Evolutionary conservation across 2,113 vertebrate species (phyloP), one percentile per base, ranked within the genome.

Genomic region (Eolophus roseicapilla): DNA sequence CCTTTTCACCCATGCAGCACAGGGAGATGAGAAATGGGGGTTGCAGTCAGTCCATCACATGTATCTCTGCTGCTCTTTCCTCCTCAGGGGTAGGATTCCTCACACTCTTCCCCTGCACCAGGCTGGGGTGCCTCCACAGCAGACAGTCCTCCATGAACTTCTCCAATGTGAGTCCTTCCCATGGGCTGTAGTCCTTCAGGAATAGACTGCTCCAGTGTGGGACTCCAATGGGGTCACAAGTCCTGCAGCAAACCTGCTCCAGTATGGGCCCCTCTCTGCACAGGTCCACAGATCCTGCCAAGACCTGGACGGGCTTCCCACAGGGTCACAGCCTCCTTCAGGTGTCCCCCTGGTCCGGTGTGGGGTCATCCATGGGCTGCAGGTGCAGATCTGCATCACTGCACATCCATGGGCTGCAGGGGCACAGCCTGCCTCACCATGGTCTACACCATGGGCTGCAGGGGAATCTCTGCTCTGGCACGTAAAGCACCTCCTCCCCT

Each of bases 331-430:
- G 19, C 6, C 16, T 71, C 43, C 23, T 43, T 82, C 9, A 23
- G 27, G 3, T 1, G 5, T 19, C 7, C 11, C 20, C 2, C 18
- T 60, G 16, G 16, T 35, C 39, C 0, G 1, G 7, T 1, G 0
- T 2, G 2, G 15, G 3, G 6, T 29, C 19, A 17, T 23, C 11
- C 47, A 4, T 0, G 0, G 44, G 16, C 6, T 49, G 18, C 27
- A 16, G 64, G 8, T 81, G 25, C 16, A 44, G 37, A 7, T 59
- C 24, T 75, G 27, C 17, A n/a, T 13, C 18, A 31, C 3, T 57
- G 13, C 13, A 59, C 8, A 7, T 46, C 17, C 17, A 20, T 20
- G 19, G 14, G 6, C 13, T 84, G 6, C 62, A 5, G 44, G 9
- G 5, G 4, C 1, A 59, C 33, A 63, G 6, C 11, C 10, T 44